Evolutionary conservation across 1,140 invertebrate species (phyloP).

Genomic region (Hypsibius dujardini): DNA sequence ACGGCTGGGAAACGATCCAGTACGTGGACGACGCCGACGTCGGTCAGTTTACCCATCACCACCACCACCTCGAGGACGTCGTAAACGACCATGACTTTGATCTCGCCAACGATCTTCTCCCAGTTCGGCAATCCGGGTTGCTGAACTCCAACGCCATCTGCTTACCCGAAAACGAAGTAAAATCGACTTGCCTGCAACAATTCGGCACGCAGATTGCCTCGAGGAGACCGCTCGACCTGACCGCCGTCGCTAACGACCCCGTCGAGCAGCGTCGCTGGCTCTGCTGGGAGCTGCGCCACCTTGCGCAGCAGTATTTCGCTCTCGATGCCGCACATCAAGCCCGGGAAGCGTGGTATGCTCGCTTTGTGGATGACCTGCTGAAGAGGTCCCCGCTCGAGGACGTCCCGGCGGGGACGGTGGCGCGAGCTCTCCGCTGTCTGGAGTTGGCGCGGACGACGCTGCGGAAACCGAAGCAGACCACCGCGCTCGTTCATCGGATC

Average conservation of each 20-base stretch:
- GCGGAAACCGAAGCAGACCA: not conserved
- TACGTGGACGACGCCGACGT: not conserved
- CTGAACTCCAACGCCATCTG: too few species aligned
- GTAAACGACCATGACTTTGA: too few species aligned
- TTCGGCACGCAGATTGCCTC: not conserved
- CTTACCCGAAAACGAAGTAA: too few species aligned
- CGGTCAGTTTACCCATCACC: too few species aligned
- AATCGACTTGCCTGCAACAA: too few species aligned
- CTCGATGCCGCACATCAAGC: not conserved
- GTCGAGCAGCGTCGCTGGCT: constrained; percentile 3
- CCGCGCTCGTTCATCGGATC: not conserved
- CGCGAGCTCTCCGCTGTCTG: not conserved
- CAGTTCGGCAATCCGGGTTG: too few species aligned
- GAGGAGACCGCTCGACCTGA: not conserved
- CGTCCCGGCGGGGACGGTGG: not conserved
- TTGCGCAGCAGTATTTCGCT: constrained; percentile 3
- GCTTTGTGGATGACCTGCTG: not conserved
- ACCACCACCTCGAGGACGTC: too few species aligned
- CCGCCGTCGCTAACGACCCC: constrained; percentile 3
- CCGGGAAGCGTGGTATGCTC: not conserved
- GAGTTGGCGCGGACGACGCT: not conserved
- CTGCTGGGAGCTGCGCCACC: constrained; percentile 8
- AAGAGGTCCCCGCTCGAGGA: not conserved
- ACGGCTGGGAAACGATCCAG: not conserved
- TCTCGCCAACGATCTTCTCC: too few species aligned